Percentiles rank a stretch among this genome's conserved stretches.
These are phyloP conservation scores for Artibeus lituratus DNA, from an alignment of 2,797 vertebrate species.

Conservation along the genomic window DNA sequence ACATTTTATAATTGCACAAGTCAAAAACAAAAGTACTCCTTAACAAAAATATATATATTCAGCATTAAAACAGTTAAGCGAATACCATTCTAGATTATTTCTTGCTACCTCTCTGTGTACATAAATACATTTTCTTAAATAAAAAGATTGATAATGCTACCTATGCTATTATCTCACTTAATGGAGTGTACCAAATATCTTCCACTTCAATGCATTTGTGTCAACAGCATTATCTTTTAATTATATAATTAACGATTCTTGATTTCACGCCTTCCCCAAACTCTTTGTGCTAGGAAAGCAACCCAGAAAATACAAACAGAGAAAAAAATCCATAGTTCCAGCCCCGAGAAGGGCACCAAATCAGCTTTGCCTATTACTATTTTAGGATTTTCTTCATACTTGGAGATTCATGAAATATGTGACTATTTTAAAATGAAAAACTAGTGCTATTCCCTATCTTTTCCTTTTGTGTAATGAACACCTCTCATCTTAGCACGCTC, in stretches of 20 bases:
- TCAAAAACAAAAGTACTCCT: not conserved
- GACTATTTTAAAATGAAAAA: not conserved
- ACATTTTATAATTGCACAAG: not conserved
- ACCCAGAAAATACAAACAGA: not conserved
- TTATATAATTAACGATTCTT: not conserved
- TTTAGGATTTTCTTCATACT: not conserved
- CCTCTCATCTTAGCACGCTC: not conserved
- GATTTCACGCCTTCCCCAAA: not conserved
- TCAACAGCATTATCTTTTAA: not conserved
- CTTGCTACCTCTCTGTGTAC: not conserved
- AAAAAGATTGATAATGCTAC: not conserved
- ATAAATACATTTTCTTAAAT: not conserved
- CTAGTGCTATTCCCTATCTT: not conserved
- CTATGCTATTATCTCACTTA: not conserved
- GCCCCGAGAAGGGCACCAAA: not conserved
- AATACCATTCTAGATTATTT: not conserved
- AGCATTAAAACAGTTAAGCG: not conserved
- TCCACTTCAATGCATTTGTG: not conserved
- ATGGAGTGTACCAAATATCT: not conserved
- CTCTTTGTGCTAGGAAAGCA: not conserved
- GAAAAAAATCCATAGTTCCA: not conserved
- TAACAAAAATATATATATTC: constrained; percentile 3
- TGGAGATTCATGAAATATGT: not conserved
- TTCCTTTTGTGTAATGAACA: not conserved
- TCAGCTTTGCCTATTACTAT: not conserved